Evolutionary conservation across 2,797 vertebrate species (phyloP), one percentile per base, ranked within the genome.

Genomic region (Apogon talboti): DNA sequence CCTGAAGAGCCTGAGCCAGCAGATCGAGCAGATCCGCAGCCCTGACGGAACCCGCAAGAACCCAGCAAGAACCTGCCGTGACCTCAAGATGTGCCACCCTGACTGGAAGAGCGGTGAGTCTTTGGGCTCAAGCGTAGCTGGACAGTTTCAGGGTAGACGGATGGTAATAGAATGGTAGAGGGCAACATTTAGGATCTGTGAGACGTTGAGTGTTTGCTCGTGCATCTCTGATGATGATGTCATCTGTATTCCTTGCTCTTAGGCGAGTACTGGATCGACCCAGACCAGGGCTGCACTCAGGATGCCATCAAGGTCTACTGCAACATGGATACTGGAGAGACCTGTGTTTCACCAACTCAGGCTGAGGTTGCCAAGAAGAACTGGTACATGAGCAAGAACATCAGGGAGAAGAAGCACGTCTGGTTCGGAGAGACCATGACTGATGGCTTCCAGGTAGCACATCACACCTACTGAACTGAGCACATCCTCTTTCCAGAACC

Each of bases 31-130:
- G 93, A 98, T 99, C 94, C 95, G 95, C 79, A 98, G 97, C 91
- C 98, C 98, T 0, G 98, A 99, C 44, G 98, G 97, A 73, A 99
- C 95, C 90, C 95, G 92, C 91, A 98, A 99, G 90, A 99, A 99
- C 94, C 98, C 97, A 0, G 98, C 97, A 83, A 96, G 97, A 85
- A 98, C 97, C 86, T 99, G 98, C 95, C 94, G 96, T 0, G 98
- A 99, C 95, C 96, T 99, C 66, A 98, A 96, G 93, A 98, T 99
- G 97, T 99, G 98, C 95, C 97, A 99, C 66, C 93, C 96, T 0
- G 96, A 99, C 90, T 99, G 97, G 98, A 97, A 98, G 96, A 99
- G 97, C 75, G 98, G 98, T 99, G 71, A 90, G 88, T 78, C 0
- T 12, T 44, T 16, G 7, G 2, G 2, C 7, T 28, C 18, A 2